Percentiles rank a stretch among this genome's conserved stretches.
Evolutionary conservation across 2,113 vertebrate species (phyloP).

Genomic region (Eretmochelys imbricata): DNA sequence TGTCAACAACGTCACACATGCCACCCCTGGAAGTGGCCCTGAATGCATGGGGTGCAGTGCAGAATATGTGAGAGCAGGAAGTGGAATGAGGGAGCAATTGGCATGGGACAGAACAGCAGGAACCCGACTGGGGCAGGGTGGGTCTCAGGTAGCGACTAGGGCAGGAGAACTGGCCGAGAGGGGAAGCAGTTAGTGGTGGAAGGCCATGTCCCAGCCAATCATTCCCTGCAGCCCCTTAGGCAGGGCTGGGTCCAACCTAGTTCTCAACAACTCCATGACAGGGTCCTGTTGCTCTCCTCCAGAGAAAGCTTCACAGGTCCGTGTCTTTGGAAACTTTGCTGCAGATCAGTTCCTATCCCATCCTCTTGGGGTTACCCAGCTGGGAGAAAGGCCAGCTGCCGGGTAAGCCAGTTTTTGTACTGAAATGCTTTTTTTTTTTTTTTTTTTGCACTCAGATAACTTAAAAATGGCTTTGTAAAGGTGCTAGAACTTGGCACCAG

Average conservation of each 20-base stretch:
- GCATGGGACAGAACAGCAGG: background rate
- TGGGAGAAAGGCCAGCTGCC: background rate
- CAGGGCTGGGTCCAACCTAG: too few relatives aligned
- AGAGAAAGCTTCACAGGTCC: background rate
- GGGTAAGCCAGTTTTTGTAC: background rate
- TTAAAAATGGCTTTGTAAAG: constrained; percentile 14
- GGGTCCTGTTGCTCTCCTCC: background rate
- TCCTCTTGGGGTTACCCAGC: background rate
- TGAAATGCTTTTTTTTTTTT: background rate
- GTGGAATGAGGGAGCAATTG: background rate
- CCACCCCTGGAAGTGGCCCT: too few relatives aligned
- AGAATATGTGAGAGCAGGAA: background rate
- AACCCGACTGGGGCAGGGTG: background rate
- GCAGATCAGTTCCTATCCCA: too few relatives aligned
- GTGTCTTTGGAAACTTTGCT: background rate
- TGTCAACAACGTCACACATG: too few relatives aligned
- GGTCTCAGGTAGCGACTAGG: too few relatives aligned
- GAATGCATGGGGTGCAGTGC: background rate
- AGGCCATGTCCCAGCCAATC: too few relatives aligned
- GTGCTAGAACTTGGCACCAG: background rate
- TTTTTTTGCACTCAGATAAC: background rate
- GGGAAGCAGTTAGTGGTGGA: too few relatives aligned
- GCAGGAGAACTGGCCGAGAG: too few relatives aligned
- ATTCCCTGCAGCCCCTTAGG: too few relatives aligned
- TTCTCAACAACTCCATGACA: too few relatives aligned